Conservation (phyloP, 2,888 invertebrate species). For the Linhomoeus sp. region DNA sequence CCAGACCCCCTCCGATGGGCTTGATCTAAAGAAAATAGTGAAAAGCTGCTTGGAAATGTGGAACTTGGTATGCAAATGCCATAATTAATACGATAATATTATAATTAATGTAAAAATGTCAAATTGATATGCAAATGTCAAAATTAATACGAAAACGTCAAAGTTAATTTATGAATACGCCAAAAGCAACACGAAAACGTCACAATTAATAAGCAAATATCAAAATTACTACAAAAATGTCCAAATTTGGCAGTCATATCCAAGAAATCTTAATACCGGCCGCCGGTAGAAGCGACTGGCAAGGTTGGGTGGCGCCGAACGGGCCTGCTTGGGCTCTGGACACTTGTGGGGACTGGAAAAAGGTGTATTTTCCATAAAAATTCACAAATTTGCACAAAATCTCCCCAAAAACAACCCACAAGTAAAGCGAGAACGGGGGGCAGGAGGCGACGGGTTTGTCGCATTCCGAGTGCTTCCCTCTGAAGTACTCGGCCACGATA, state of each 20-base stretch:
- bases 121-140: too few relatives aligned
- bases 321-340: slow-evolving; percentile 58
- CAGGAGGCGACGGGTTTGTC: slow-evolving; percentile 93
- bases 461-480: slow-evolving; percentile 92
- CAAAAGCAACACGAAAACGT: too few relatives aligned
- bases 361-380: neutral
- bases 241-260: too few relatives aligned
- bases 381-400: neutral
- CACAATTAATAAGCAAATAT: too few relatives aligned
- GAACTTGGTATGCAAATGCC: too few relatives aligned
- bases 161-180: too few relatives aligned
- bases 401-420: too few relatives aligned
- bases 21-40: slow-evolving; percentile 21
- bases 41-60: too few relatives aligned
- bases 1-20: slow-evolving; percentile 33
- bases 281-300: slow-evolving; percentile 42
- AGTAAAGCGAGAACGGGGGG: slow-evolving; percentile 79
- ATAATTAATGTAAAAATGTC: slow-evolving; percentile 2
- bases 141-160: too few relatives aligned
- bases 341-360: slow-evolving; percentile 69
- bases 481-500: slow-evolving; percentile 84
- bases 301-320: slow-evolving; percentile 48
- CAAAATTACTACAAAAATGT: too few relatives aligned
- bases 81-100: too few relatives aligned
- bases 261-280: too few relatives aligned